These are phyloP conservation scores for Isurus oxyrinchus DNA, from an alignment of 2,113 vertebrate genomes.

Conservation along the genomic window DNA sequence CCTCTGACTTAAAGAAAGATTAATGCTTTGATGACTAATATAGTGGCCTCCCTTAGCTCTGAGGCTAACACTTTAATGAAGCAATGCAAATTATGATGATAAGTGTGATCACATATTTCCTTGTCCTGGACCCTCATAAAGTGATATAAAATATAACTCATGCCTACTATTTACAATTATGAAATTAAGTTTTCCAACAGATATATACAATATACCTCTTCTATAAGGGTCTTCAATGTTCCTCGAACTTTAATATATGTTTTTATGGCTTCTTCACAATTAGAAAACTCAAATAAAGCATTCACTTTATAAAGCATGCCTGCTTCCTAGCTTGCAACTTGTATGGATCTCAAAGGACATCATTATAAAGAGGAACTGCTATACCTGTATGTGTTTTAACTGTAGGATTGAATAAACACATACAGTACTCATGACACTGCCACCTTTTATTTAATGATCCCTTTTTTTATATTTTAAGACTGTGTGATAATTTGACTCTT, in stretches of 20 bases:
- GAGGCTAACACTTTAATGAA: not conserved
- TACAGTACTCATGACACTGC: not conserved
- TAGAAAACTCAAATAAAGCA: not conserved
- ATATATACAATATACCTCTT: not conserved
- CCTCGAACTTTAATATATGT: not conserved
- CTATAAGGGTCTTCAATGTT: not conserved
- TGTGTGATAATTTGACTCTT: not conserved
- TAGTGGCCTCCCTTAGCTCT: not conserved
- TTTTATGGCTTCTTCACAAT: not conserved
- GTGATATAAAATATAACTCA: not conserved
- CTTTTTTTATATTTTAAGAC: not conserved
- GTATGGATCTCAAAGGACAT: slow-evolving; percentile 12
- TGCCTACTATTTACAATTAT: not conserved
- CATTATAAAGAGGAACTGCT: not conserved
- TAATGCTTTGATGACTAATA: not conserved
- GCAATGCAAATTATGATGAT: not conserved
- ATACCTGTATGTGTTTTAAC: not conserved
- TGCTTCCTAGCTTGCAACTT: not conserved
- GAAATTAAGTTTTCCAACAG: not conserved
- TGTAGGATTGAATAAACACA: not conserved
- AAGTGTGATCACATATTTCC: not conserved
- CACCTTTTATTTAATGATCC: not conserved
- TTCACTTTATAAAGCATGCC: not conserved
- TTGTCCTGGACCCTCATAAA: not conserved
- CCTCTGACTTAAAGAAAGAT: not conserved